These are phyloP conservation scores for Melitaea athalia DNA, from an alignment of 2,888 invertebrate species.

Conservation along the genomic window DNA sequence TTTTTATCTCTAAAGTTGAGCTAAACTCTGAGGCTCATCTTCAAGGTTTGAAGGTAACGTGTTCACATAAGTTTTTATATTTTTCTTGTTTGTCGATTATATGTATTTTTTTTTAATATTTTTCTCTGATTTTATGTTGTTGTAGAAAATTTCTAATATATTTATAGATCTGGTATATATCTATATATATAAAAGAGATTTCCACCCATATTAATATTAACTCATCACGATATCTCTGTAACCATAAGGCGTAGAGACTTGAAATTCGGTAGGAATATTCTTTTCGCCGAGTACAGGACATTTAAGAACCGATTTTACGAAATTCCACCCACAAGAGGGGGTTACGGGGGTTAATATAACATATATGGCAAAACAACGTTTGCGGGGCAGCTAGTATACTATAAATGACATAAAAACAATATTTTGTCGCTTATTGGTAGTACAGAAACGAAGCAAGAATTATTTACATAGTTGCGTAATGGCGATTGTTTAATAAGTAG, in stretches of 20 bases:
- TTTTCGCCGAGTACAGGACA: no score
- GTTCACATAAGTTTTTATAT: neutral
- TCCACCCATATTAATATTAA: no score
- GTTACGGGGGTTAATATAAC: no score
- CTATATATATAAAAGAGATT: no score
- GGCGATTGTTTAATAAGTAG: conserved; percentile 36
- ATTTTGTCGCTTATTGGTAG: neutral
- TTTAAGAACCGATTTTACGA: no score
- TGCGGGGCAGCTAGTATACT: no score
- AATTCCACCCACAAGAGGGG: no score
- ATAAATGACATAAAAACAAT: neutral
- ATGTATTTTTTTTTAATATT: neutral
- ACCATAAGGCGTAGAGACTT: no score
- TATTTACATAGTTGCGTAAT: conserved; percentile 31
- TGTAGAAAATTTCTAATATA: no score
- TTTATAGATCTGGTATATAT: neutral
- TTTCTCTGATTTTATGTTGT: neutral
- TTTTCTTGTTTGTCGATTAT: neutral
- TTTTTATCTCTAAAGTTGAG: conserved; percentile 94
- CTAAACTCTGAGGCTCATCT: conserved; percentile 92
- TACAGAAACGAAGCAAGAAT: conserved; percentile 7
- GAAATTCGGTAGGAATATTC: no score
- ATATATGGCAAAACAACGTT: no score
- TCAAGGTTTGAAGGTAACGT: conserved; percentile 91
- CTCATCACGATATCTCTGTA: no score